phyloP scores from a whole-genome alignment of 2,797 vertebrate genomes.

The Sebastes kiyomatsui region DNA sequence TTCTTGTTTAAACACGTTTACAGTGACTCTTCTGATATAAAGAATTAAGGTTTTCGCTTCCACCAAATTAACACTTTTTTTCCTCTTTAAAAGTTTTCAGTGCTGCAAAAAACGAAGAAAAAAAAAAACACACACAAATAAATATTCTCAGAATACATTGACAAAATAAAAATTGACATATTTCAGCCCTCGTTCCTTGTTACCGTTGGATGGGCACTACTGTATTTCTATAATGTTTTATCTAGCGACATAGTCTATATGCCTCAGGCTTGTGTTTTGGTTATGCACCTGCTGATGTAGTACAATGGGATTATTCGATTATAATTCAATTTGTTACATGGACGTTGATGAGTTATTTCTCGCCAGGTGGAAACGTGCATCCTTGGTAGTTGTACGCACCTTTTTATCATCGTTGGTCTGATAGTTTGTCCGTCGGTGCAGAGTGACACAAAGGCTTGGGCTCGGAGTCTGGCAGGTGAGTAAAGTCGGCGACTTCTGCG shows the following conservation, averaged over 20 bases:
- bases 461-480: slow-evolving; percentile 75
- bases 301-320: slow-evolving; percentile 73
- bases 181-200: slow-evolving; percentile 77
- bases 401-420: slow-evolving; percentile 49
- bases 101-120: slow-evolving; percentile 62
- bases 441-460: slow-evolving; percentile 74
- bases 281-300: slow-evolving; percentile 79
- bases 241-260: slow-evolving; percentile 75
- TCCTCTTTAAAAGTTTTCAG: slow-evolving; percentile 70
- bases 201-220: slow-evolving; percentile 75
- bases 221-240: slow-evolving; percentile 75
- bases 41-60: slow-evolving; percentile 72
- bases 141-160: slow-evolving; percentile 78
- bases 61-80: slow-evolving; percentile 70
- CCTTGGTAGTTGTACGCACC: slow-evolving; percentile 69
- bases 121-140: slow-evolving; percentile 67
- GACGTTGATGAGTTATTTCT: slow-evolving; percentile 73
- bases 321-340: slow-evolving; percentile 79
- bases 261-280: slow-evolving; percentile 80
- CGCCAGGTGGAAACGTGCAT: slow-evolving; percentile 76
- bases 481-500: slow-evolving; percentile 56
- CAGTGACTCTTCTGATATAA: slow-evolving; percentile 79
- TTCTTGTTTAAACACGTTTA: slow-evolving; percentile 82
- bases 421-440: slow-evolving; percentile 61
- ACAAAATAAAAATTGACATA: slow-evolving; percentile 73